Evolutionary conservation across 2,888 invertebrate species (phyloP), one percentile per base, ranked within the genome.

Genomic region (Calameuta idolon): DNA sequence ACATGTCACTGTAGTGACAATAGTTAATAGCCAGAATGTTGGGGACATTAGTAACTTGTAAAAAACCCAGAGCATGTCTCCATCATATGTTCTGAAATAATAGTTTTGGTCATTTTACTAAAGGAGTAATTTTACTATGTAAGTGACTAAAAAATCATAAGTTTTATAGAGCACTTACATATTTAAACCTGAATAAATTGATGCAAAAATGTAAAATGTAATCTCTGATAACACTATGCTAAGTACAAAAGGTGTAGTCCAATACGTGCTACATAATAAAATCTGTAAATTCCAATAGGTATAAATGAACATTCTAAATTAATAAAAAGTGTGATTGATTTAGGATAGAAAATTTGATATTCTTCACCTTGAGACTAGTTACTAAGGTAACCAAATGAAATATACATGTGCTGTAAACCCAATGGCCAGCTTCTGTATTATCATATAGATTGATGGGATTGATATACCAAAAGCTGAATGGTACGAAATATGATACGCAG

Each of bases 231-330:
- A 84, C 33, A 93, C 35, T 4, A 95, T 85, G 3, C 92, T 79
- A 92, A 89, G 87, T 94, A 94, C 86, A 93, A 95, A 81, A 93
- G 92, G 73, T 92, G 90, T 0, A 93, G 95, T 75, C 96, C 95
- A 89, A 93, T 95, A 81, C 92, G 92, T 91, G 93, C 94, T 91
- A 90, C 91, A 80, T 90, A 92, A 69, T 80, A 91, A 83, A 80
- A 91, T 81, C 90, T 90, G 81, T 55, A 86, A 87, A 79, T 76
- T 78, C 75, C 78, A 80, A 40, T 75, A 73, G 73, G 11, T 75
- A n/a, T 68, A 69, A 30, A 74, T 37, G 31, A 69, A 34, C 3
- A 71, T 35, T 37, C 1, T 31, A 23, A 55, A 55, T 55, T 55
- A 55, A 55, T 15, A 23, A 9, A 55, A 55, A 23, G 2, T 9